phyloP scores from a whole-genome alignment of 1,140 invertebrate genomes.

The Drosophila melanica region DNA sequence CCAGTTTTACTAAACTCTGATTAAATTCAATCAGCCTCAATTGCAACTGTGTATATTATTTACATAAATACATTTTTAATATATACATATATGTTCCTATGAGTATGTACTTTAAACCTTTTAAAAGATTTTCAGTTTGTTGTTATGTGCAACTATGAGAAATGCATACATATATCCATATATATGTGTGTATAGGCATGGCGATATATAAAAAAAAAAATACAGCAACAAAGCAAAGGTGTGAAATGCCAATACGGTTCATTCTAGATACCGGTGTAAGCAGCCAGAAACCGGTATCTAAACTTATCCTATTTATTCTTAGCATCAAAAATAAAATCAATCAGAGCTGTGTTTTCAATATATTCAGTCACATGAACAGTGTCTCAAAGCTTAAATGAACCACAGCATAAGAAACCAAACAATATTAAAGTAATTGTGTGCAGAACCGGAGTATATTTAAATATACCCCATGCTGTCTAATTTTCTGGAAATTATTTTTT shows the following conservation, averaged over 20 bases:
- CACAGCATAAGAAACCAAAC: no score
- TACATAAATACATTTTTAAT: neutral
- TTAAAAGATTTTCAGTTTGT: conserved; percentile 1
- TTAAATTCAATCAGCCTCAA: neutral
- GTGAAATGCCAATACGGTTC: conserved; percentile 13
- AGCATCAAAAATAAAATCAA: conserved; percentile 38
- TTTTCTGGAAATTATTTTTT: no score
- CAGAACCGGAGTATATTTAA: no score
- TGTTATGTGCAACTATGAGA: neutral
- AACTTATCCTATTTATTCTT: conserved; percentile 25
- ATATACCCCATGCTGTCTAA: no score
- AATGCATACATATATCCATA: neutral
- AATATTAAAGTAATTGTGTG: no score
- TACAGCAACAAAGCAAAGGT: neutral
- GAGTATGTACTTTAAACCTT: neutral
- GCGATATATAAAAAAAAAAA: neutral
- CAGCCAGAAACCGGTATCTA: conserved; percentile 33
- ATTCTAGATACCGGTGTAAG: conserved; percentile 10
- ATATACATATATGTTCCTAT: neutral
- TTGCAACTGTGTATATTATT: neutral
- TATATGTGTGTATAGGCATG: neutral
- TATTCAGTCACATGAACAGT: neutral
- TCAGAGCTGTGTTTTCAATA: conserved; percentile 25
- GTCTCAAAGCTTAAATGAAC: no score
- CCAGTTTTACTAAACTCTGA: neutral